phyloP scores from a whole-genome alignment of 2,888 invertebrate genomes.

The Leucophenga maculata region DNA sequence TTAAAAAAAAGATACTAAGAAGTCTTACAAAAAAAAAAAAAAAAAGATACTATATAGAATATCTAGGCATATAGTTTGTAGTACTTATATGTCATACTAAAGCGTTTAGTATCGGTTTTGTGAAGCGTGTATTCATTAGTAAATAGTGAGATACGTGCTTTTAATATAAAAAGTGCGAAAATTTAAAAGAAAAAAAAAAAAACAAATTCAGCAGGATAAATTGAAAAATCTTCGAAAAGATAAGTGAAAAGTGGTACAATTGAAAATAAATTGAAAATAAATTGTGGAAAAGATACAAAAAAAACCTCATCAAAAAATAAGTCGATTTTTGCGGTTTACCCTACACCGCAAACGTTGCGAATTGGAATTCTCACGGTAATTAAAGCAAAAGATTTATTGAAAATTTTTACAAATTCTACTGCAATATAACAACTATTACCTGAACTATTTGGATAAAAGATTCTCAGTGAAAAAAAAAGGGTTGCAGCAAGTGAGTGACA shows the following conservation, averaged over 20 bases:
- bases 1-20: no score
- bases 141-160: no score
- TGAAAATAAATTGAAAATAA: slow-evolving; percentile 20
- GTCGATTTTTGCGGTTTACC: background rate
- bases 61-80: no score
- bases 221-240: background rate
- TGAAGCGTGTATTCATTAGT: no score
- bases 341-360: background rate
- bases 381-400: slow-evolving; percentile 34
- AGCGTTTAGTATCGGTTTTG: no score
- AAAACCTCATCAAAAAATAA: background rate
- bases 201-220: slow-evolving; percentile 18
- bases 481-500: slow-evolving; percentile 58
- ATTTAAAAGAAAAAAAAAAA: slow-evolving; percentile 6
- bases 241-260: slow-evolving; percentile 9
- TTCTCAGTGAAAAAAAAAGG: slow-evolving; percentile 40
- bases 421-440: slow-evolving; percentile 32
- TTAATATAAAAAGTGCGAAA: slow-evolving; percentile 1
- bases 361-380: slow-evolving; percentile 56
- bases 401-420: slow-evolving; percentile 9
- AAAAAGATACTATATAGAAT: no score
- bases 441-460: slow-evolving; percentile 12
- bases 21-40: no score
- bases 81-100: slow-evolving; percentile 10
- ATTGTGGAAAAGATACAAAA: slow-evolving; percentile 3